These are phyloP conservation scores for Cetonia aurata DNA, from an alignment of 2,888 invertebrate species.

Conservation along the genomic window DNA sequence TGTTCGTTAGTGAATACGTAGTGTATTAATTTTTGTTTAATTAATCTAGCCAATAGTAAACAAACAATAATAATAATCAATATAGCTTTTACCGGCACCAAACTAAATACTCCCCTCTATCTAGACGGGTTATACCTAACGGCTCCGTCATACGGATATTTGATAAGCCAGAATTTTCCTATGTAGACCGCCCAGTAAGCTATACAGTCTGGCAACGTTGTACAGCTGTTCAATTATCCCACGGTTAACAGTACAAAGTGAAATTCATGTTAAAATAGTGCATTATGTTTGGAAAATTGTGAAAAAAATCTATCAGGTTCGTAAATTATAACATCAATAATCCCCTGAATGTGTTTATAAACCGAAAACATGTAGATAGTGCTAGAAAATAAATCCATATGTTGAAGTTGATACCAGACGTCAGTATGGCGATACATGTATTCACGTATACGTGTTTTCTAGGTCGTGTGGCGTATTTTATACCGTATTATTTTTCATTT, in stretches of 20 bases:
- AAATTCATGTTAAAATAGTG: constrained; percentile 32
- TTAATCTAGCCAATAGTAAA: not conserved
- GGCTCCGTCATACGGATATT: constrained; percentile 5
- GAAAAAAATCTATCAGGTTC: constrained; percentile 23
- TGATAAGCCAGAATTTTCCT: constrained; percentile 14
- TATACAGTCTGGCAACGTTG: constrained; percentile 31
- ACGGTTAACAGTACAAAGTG: constrained; percentile 16
- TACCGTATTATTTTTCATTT: not conserved
- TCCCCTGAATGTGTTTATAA: not conserved
- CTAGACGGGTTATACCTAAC: too few relatives aligned
- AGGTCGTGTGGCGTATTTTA: constrained; percentile 16
- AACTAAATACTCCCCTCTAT: not conserved
- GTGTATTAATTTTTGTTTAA: constrained; percentile 11
- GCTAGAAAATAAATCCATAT: constrained; percentile 30
- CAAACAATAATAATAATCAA: not conserved
- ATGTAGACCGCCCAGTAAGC: constrained; percentile 39
- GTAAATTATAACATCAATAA: constrained; percentile 17
- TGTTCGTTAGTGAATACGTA: not conserved
- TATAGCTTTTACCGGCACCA: not conserved
- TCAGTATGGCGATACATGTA: constrained; percentile 21
- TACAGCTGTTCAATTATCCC: constrained; percentile 39
- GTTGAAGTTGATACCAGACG: constrained; percentile 23
- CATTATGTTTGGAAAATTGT: constrained; percentile 23
- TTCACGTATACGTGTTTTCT: constrained; percentile 13
- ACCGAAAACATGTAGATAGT: not conserved